Percentiles rank a stretch among this genome's conserved stretches.
Evolutionary conservation across 2,797 vertebrate genomes (phyloP).

Genomic region (Podarcis siculus): DNA sequence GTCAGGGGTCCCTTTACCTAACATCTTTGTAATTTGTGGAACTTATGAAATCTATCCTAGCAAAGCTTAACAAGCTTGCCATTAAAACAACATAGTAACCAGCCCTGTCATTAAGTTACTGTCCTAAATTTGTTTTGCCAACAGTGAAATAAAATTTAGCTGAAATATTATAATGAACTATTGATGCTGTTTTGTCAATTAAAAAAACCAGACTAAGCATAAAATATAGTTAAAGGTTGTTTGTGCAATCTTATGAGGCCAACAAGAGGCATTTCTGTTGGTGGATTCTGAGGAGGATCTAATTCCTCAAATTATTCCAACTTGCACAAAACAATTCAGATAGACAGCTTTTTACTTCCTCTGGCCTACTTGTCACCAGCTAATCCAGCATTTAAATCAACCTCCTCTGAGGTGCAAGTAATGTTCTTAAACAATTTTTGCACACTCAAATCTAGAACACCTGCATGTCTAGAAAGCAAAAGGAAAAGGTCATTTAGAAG

Average conservation of each 20-base stretch:
- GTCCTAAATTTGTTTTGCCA: background rate
- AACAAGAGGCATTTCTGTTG: background rate
- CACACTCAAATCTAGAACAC: background rate
- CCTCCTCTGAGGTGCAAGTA: background rate
- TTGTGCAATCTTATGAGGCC: background rate
- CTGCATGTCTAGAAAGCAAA: background rate
- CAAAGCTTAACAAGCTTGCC: background rate
- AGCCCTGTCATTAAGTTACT: background rate
- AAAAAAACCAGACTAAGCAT: background rate
- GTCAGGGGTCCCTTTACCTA: background rate
- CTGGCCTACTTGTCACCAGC: background rate
- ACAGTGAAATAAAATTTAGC: background rate
- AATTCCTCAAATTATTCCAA: background rate
- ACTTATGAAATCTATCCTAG: background rate
- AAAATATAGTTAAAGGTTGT: background rate
- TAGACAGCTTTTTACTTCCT: background rate
- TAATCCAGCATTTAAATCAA: background rate
- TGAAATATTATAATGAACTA: background rate
- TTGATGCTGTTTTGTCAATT: background rate
- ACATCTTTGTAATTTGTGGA: background rate
- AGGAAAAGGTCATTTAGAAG: background rate
- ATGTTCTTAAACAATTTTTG: constrained; percentile 2
- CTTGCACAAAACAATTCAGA: background rate
- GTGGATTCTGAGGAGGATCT: background rate
- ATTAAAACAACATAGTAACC: background rate